Conservation (phyloP, 2,888 invertebrate species). For the Noctua janthe region DNA sequence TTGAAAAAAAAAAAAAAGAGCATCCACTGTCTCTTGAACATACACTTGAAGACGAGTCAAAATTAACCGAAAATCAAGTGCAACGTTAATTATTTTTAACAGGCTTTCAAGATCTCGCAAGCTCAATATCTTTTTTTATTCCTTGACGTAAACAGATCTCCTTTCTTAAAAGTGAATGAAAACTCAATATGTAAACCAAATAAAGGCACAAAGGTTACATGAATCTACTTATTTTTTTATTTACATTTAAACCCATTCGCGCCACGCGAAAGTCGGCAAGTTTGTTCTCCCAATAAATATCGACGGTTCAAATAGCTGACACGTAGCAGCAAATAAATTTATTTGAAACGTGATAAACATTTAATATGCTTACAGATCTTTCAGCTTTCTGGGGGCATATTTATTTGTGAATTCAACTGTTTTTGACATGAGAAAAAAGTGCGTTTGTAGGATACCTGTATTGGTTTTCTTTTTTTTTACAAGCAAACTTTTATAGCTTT, state of each 20-base stretch:
- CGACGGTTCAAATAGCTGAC: constrained; percentile 48
- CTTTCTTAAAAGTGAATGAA: background rate
- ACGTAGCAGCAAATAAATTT: constrained; percentile 53
- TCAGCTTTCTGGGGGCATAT: constrained; percentile 18
- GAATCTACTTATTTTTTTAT: constrained; percentile 31
- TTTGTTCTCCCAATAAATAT: constrained; percentile 53
- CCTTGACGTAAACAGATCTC: background rate
- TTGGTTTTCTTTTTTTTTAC: too few species aligned
- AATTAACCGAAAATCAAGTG: background rate
- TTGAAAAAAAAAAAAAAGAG: too few species aligned
- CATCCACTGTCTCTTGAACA: background rate
- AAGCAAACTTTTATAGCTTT: too few species aligned
- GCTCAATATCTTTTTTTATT: background rate
- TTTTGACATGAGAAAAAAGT: background rate
- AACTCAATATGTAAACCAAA: constrained; percentile 16
- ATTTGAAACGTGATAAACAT: constrained; percentile 51
- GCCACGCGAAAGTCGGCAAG: constrained; percentile 36
- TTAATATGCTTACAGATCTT: constrained; percentile 42
- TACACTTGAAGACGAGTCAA: background rate
- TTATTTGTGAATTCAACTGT: constrained; percentile 14
- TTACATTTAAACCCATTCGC: constrained; percentile 31
- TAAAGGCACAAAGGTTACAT: constrained; percentile 29
- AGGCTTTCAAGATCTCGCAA: background rate
- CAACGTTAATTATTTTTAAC: background rate
- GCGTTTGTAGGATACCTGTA: too few species aligned